Evolutionary conservation across 2,113 vertebrate species (phyloP), one percentile per base, ranked within the genome.

Genomic region (Actenoides hombroni): DNA sequence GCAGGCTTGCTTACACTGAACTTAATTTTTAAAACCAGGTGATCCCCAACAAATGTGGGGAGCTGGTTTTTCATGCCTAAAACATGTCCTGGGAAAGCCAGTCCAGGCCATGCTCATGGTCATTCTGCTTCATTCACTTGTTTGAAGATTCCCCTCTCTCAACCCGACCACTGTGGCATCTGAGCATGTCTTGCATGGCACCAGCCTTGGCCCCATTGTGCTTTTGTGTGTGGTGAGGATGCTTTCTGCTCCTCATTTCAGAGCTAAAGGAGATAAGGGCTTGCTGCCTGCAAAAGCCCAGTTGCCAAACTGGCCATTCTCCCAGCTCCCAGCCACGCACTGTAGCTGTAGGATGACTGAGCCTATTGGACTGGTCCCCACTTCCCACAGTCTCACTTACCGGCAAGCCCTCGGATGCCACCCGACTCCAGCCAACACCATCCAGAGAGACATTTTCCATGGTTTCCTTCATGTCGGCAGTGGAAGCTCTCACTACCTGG

Each of bases 211-310:
- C 37, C 21, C 18, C 64, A 1, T 4, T 6, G 31, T 11, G 53
- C 28, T 31, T 28, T 21, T 11, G 2, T 6, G 3, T 17, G 16
- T 25, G 1, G 0, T 2, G 5, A 15, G 42, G 35, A 4, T 0
- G 2, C 49, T n/a, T 29, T 48, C 26, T 6, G 18, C 33, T 54
- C 10, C 37, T 26, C 0, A 0, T 46, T 85, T 51, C 6, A 3
- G 57, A 57, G 51, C 33, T 19, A 75, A 10, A 39, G 61, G 48
- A 16, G 26, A 14, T 21, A 29, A 20, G 35, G 35, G 39, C 61
- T 69, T 1, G 0, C 28, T 5, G 54, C 2, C 11, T 33, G n/a
- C 1, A 11, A 1, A 46, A 83, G 19, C 54, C 37, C 0, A 0
- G 5, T 5, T 3, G 4, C 25, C 44, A 60, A 33, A 37, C 11